Evolutionary conservation across 2,888 invertebrate genomes (phyloP).

Genomic region (Pardosa pseudoannulata): DNA sequence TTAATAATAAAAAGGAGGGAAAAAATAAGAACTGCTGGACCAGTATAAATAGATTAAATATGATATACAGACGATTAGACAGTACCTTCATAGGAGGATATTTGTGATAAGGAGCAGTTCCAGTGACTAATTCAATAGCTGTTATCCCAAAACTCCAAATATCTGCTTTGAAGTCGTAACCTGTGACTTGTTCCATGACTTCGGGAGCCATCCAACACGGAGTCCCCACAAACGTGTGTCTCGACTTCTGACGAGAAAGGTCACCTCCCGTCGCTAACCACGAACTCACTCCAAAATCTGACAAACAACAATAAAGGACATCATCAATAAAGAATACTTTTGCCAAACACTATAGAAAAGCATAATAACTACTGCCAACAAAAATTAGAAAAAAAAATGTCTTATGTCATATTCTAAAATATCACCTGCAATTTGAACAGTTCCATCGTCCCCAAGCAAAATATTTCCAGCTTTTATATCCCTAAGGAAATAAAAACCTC

Average conservation of each 20-base stretch:
- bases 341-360: background rate
- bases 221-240: conserved; percentile 99
- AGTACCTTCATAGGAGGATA: conserved; percentile 97
- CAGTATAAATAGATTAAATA: too few species aligned
- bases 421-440: conserved; percentile 91
- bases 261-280: conserved; percentile 97
- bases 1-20: too few species aligned
- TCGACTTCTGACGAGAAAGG: conserved; percentile 92
- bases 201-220: conserved; percentile 99
- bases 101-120: conserved; percentile 98
- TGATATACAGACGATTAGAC: too few species aligned
- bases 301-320: background rate
- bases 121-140: conserved; percentile 98
- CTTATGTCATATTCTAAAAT: conserved; percentile 34
- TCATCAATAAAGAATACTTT: too few species aligned
- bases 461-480: conserved; percentile 99
- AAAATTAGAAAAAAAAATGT: background rate
- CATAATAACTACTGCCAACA: background rate
- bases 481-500: conserved; percentile 79
- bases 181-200: conserved; percentile 99
- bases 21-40: too few species aligned
- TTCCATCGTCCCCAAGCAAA: conserved; percentile 95
- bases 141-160: conserved; percentile 97
- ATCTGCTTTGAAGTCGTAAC: conserved; percentile 98
- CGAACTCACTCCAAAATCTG: conserved; percentile 97